Evolutionary conservation across 2,797 vertebrate species (phyloP).

Genomic region (Micromesistius poutassou): DNA sequence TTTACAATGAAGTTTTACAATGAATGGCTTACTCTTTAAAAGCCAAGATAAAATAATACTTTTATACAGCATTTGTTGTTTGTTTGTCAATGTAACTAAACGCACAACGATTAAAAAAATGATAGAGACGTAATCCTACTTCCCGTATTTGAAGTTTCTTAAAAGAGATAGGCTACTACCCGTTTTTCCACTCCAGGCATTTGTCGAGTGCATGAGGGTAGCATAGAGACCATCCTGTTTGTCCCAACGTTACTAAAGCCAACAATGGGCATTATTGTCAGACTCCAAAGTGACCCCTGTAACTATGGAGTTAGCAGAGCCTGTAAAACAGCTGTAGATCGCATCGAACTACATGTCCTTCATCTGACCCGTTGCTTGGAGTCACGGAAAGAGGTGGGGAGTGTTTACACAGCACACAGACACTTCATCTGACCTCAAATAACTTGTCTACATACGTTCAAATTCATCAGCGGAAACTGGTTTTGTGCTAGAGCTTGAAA

Average conservation of each 20-base stretch:
- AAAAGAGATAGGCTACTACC: neutral
- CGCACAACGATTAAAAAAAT: neutral
- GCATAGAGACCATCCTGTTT: neutral
- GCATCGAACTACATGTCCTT: slow-evolving; percentile 44
- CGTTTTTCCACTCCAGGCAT: neutral
- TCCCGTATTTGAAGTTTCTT: neutral
- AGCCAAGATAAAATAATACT: neutral
- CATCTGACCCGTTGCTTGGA: slow-evolving; percentile 38
- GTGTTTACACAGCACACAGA: neutral
- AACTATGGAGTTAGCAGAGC: neutral
- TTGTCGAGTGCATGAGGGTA: neutral
- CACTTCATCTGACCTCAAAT: too few relatives aligned
- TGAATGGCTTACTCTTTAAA: neutral
- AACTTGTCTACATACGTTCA: neutral
- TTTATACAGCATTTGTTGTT: neutral
- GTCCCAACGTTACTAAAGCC: neutral
- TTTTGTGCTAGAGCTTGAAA: neutral
- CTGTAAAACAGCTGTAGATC: neutral
- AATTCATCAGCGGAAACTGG: neutral
- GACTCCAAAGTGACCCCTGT: neutral
- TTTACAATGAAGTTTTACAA: too few relatives aligned
- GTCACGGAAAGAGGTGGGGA: neutral
- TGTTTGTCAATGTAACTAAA: neutral
- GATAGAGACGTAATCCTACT: neutral
- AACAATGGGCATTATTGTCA: neutral